Percentiles rank a stretch among this genome's conserved stretches.
Conservation (phyloP, 2,113 vertebrate species). For the Phalacrocorax aristotelis region DNA sequence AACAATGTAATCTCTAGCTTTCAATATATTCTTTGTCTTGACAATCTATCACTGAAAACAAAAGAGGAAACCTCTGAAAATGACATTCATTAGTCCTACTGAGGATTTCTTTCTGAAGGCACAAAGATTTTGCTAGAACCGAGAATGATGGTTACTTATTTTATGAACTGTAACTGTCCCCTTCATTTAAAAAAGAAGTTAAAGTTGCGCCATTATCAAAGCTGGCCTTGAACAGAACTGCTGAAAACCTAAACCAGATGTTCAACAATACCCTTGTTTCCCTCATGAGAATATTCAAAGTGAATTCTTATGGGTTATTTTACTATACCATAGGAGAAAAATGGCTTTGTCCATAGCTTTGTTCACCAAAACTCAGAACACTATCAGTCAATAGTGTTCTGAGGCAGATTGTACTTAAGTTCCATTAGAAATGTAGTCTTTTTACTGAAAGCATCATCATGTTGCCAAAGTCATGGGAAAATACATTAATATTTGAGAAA, state of each 20-base stretch:
- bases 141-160: neutral
- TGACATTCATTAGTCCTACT: neutral
- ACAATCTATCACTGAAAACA: neutral
- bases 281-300: neutral
- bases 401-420: neutral
- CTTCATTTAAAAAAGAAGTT: neutral
- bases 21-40: neutral
- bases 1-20: constrained; percentile 9
- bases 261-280: neutral
- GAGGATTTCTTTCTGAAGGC: neutral
- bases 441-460: neutral
- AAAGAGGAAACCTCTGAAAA: constrained; percentile 15
- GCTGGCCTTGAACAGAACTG: neutral
- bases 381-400: neutral
- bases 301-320: neutral
- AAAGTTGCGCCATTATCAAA: neutral
- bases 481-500: neutral
- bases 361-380: neutral
- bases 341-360: neutral
- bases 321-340: neutral
- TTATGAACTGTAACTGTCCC: neutral
- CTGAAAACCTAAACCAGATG: neutral
- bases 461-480: neutral
- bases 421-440: neutral
- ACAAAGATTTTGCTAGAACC: neutral